phyloP scores from a whole-genome alignment of 2,113 vertebrate species.

The Propithecus coquereli region DNA sequence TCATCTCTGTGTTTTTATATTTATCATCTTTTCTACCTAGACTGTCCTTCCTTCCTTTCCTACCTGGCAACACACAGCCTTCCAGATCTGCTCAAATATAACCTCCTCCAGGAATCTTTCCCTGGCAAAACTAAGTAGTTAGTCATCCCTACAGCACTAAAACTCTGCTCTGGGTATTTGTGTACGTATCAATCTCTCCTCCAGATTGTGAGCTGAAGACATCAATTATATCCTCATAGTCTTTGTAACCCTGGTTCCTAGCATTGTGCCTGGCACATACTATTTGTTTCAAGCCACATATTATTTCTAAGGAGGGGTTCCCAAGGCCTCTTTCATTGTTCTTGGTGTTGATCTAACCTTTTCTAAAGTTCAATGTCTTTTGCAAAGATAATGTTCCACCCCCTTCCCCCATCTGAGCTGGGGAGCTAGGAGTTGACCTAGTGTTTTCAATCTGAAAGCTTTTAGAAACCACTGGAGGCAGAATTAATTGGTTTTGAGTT shows the following conservation, averaged over 20 bases:
- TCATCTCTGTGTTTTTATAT: background rate
- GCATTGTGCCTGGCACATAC: background rate
- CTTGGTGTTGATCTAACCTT: constrained; percentile 38
- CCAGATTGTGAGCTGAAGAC: background rate
- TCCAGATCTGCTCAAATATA: background rate
- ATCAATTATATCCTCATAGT: background rate
- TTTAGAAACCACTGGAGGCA: constrained; percentile 34
- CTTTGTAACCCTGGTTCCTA: background rate
- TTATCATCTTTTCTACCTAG: background rate
- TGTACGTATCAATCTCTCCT: background rate
- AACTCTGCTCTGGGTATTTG: background rate
- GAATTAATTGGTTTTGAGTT: constrained; percentile 40
- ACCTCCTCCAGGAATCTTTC: background rate
- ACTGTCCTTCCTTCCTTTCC: background rate
- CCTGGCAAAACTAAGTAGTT: background rate
- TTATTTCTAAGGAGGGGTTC: background rate
- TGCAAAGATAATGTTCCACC: constrained; percentile 12
- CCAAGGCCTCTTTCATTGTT: background rate
- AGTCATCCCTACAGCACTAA: background rate
- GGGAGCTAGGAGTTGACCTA: background rate
- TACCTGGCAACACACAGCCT: background rate
- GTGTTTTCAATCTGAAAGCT: constrained; percentile 32
- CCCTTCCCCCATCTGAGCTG: background rate
- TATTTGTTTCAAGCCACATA: background rate
- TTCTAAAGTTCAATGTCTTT: constrained; percentile 56